Evolutionary conservation across 2,888 invertebrate genomes (phyloP).

Genomic region (Yponomeuta plumbellus): DNA sequence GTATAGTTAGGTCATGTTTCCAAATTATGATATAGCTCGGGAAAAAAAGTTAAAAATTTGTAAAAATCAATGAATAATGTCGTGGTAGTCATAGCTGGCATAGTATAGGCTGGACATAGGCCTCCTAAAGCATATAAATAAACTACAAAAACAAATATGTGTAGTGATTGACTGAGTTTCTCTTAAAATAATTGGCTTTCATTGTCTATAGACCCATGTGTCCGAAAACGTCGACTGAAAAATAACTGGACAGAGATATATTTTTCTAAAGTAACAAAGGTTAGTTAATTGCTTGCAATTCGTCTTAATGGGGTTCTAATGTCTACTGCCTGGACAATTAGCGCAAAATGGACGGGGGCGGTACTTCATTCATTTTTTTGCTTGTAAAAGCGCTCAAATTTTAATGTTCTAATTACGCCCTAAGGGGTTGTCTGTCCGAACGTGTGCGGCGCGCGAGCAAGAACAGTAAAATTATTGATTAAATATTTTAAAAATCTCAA

Average conservation of each 20-base stretch:
- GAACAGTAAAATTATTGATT: not conserved
- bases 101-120: no score
- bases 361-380: slow-evolving; percentile 52
- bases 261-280: slow-evolving; percentile 19
- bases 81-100: no score
- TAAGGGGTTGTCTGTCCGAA: slow-evolving; percentile 38
- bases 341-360: slow-evolving; percentile 44
- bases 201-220: no score
- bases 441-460: slow-evolving; percentile 22
- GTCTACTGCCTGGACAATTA: slow-evolving; percentile 46
- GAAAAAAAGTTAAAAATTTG: no score
- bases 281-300: slow-evolving; percentile 27
- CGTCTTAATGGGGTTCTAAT: slow-evolving; percentile 58
- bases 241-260: not conserved
- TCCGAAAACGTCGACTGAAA: no score
- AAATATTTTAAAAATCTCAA: no score
- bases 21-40: no score
- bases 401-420: slow-evolving; percentile 57
- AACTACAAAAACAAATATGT: not conserved
- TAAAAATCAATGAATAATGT: no score
- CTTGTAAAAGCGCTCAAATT: slow-evolving; percentile 47
- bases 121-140: no score
- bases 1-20: no score
- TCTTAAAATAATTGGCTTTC: no score
- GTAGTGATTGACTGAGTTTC: not conserved